Percentiles rank a stretch among this genome's conserved stretches.
These are phyloP conservation scores for Siniperca undulata DNA, from an alignment of 2,797 vertebrate genomes.

Conservation along the genomic window DNA sequence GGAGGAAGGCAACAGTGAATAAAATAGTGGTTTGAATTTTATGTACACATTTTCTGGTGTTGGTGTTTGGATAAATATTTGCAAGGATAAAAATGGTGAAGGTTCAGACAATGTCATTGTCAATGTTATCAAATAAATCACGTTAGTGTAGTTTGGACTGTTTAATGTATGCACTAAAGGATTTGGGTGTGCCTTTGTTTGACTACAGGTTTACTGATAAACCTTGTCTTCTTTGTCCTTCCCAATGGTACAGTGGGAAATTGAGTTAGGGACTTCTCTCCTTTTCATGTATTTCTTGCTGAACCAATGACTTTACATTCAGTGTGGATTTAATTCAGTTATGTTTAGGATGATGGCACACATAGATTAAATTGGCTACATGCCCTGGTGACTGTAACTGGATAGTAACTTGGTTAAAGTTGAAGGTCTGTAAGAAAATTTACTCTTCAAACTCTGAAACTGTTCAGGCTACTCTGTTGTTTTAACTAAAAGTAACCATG, in stretches of 20 bases:
- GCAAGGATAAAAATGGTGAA: not conserved
- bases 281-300: constrained; percentile 18
- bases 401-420: constrained; percentile 18
- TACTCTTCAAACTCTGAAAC: not conserved
- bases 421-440: not conserved
- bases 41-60: not conserved
- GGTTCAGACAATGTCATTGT: not conserved
- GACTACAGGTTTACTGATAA: not conserved
- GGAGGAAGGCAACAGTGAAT: not conserved
- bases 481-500: not conserved
- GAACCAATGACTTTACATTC: constrained; percentile 19
- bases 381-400: not conserved
- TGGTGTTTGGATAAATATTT: not conserved
- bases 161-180: not conserved
- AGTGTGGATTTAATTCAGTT: constrained; percentile 3
- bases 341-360: not conserved
- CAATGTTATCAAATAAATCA: not conserved
- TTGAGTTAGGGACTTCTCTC: not conserved
- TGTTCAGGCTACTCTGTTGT: not conserved
- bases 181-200: not conserved
- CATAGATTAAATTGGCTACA: not conserved
- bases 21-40: not conserved
- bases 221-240: constrained; percentile 2
- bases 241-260: not conserved
- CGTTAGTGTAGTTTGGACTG: not conserved